Evolutionary conservation across 2,888 invertebrate species (phyloP), one percentile per base, ranked within the genome.

Genomic region (Hypercompe scribonia): DNA sequence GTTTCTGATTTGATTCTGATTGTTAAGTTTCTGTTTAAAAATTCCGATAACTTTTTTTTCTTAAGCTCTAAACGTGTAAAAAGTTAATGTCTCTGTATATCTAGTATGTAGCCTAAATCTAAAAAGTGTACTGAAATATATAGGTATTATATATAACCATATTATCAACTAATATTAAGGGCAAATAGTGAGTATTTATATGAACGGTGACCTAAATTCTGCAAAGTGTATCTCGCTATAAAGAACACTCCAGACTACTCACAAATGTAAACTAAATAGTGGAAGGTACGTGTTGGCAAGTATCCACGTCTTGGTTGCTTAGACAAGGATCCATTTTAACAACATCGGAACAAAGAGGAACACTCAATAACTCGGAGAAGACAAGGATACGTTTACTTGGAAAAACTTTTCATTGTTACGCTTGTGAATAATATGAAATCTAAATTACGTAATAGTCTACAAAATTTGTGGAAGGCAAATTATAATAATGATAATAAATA

Each of bases 301-400:
- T 46, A 68, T 65, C 68, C 39, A 65, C 33, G 71, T 71, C 58
- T 68, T 50, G 33, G n/a, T 24, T 64, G 15, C 46, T 34, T 33
- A 4, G 39, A 21, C 50, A 46, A 31, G 42, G 13, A 68, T 54
- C 33, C 28, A 21, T 71, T 13, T 18, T 15, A 67, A 33, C 7
- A 33, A 46, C 21, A 24, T 24, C 31, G n/a, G n/a, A 65, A 70
- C 70, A 46, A 70, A 65, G 64, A 46, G 68, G 65, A 65, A 33
- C 42, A 58, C 65, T 65, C n/a, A 73, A 73, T 31, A 65, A 65
- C 42, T 36, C 34, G 31, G n/a, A 33, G 24, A 13, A 65, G 31
- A 64, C 33, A 21, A 65, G 21, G 28, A 73, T 46, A 65, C 42
- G n/a, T 65, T 68, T 65, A 33, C 71, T 34, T 50, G 11, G n/a